These are phyloP conservation scores for Sternarchorhynchus goeldii DNA, from an alignment of 2,797 vertebrate species.

Conservation along the genomic window DNA sequence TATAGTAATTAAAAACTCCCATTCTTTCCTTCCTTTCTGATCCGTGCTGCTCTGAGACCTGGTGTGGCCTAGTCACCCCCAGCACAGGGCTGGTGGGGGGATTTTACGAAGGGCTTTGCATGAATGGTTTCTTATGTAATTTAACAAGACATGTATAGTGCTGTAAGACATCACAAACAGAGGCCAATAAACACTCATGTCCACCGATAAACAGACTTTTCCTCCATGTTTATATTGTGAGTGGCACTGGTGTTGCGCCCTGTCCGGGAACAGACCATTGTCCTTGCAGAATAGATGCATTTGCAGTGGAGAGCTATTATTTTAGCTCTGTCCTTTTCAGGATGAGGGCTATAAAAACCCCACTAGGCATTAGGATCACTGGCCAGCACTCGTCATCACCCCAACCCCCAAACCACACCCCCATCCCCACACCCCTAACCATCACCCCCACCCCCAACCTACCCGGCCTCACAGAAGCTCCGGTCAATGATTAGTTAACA, in stretches of 20 bases:
- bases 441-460: slow-evolving; percentile 12
- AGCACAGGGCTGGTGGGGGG: not conserved
- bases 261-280: not conserved
- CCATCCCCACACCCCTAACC: slow-evolving; percentile 41
- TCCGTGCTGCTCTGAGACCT: not conserved
- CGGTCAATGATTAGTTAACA: slow-evolving; percentile 68
- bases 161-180: not conserved
- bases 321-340: slow-evolving; percentile 45
- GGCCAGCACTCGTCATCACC: slow-evolving; percentile 47
- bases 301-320: slow-evolving; percentile 32
- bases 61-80: too few relatives aligned
- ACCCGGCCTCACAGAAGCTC: slow-evolving; percentile 52
- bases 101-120: not conserved
- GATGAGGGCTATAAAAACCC: slow-evolving; percentile 58
- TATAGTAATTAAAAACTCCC: slow-evolving; percentile 32
- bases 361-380: slow-evolving; percentile 57
- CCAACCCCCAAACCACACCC: too few relatives aligned
- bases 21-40: not conserved
- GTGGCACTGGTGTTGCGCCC: not conserved
- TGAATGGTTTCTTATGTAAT: not conserved
- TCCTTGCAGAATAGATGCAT: slow-evolving; percentile 28
- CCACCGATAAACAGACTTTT: not conserved
- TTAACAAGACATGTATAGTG: not conserved
- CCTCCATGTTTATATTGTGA: not conserved
- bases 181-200: not conserved